phyloP scores from a whole-genome alignment of 1,140 invertebrate genomes.

The Leptonema lineaticorne region DNA sequence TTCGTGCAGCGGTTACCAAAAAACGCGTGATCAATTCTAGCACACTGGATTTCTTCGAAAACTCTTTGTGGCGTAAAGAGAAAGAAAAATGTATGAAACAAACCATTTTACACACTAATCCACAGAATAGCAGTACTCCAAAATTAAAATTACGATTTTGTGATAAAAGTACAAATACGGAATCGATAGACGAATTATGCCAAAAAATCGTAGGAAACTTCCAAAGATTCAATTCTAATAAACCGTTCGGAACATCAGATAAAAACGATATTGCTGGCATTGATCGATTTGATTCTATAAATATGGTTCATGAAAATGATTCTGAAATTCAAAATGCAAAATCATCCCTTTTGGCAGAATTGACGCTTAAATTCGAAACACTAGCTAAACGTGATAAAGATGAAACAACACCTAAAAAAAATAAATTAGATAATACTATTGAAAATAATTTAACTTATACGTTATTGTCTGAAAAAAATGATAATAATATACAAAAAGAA shows the following conservation, averaged over 20 bases:
- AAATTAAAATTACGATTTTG: not conserved
- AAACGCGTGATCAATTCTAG: slow-evolving; percentile 15
- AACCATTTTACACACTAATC: slow-evolving; percentile 21
- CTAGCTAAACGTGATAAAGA: not conserved
- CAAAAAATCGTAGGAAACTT: slow-evolving; percentile 13
- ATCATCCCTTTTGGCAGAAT: not conserved
- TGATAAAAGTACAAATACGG: slow-evolving; percentile 36
- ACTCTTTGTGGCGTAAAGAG: slow-evolving; percentile 37
- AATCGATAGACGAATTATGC: slow-evolving; percentile 33
- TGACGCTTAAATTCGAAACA: slow-evolving; percentile 5
- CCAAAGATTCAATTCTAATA: not conserved
- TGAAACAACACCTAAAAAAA: not conserved
- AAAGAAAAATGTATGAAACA: slow-evolving; percentile 31
- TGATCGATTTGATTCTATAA: not conserved
- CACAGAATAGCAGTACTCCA: slow-evolving; percentile 35
- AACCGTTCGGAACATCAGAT: not conserved
- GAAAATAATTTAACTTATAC: not conserved
- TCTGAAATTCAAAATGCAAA: not conserved
- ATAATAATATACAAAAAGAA: not conserved
- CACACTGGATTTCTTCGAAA: slow-evolving; percentile 35
- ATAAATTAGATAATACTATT: not conserved
- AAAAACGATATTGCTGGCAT: not conserved
- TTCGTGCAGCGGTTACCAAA: slow-evolving; percentile 9
- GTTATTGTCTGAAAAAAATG: not conserved
- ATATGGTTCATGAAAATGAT: slow-evolving; percentile 1